Percentiles rank a stretch among this genome's conserved stretches.
These are phyloP conservation scores for Lagothrix lagotricha DNA, from an alignment of 2,797 vertebrate species.

Conservation along the genomic window DNA sequence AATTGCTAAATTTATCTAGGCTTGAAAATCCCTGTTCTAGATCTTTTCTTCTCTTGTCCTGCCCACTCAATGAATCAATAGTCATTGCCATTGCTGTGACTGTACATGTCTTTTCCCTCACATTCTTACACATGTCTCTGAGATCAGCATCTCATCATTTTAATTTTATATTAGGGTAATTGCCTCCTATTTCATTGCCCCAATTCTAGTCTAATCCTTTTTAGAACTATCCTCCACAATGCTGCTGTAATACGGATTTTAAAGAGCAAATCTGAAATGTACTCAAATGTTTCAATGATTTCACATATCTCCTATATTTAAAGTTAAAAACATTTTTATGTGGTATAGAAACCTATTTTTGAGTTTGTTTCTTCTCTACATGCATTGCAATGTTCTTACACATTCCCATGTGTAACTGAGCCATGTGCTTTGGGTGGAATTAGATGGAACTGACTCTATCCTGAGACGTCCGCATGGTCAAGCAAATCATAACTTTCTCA, in stretches of 20 bases:
- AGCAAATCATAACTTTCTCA: neutral
- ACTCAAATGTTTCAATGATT: neutral
- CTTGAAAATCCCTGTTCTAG: neutral
- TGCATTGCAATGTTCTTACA: neutral
- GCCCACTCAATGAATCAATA: neutral
- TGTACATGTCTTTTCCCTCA: neutral
- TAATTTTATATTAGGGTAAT: neutral
- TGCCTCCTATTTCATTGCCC: neutral
- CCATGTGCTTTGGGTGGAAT: neutral
- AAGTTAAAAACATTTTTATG: neutral
- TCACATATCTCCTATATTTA: neutral
- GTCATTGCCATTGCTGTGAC: neutral
- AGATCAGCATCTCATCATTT: neutral
- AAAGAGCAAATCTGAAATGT: neutral
- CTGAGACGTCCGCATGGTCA: neutral
- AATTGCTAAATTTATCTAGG: neutral
- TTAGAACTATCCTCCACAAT: neutral
- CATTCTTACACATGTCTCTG: neutral
- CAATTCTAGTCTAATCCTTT: neutral
- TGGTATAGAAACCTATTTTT: neutral
- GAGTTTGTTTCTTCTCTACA: neutral
- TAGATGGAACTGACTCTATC: neutral
- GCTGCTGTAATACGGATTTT: neutral
- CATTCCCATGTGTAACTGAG: neutral
- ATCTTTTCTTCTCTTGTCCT: neutral